Percentiles rank a stretch among this genome's conserved stretches.
phyloP scores from a whole-genome alignment of 2,888 invertebrate genomes.

The Tethea ocularis region DNA sequence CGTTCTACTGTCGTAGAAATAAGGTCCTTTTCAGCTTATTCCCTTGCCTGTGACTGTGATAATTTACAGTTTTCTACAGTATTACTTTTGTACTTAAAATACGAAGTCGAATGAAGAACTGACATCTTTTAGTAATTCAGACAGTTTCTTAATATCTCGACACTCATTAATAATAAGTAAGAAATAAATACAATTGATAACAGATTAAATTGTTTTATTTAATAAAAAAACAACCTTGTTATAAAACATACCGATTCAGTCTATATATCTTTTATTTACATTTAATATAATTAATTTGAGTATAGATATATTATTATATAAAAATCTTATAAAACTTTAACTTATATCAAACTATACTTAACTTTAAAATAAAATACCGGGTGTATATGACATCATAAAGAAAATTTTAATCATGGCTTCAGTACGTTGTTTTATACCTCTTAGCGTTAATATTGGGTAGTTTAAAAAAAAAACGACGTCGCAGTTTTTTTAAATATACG shows the following conservation, averaged over 20 bases:
- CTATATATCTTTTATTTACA: background rate
- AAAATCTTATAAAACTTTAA: background rate
- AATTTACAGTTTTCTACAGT: background rate
- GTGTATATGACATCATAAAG: too few species aligned
- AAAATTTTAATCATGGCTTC: too few species aligned
- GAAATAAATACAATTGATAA: background rate
- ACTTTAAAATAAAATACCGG: background rate
- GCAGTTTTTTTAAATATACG: too few species aligned
- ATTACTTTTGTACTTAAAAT: background rate
- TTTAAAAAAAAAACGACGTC: too few species aligned
- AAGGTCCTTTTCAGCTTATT: background rate
- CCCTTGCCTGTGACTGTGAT: too few species aligned
- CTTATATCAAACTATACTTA: background rate
- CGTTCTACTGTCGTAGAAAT: background rate
- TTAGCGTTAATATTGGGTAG: too few species aligned
- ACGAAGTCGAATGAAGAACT: background rate
- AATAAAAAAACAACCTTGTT: background rate
- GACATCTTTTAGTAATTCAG: background rate
- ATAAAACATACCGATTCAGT: background rate
- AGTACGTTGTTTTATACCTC: too few species aligned
- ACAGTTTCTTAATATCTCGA: background rate
- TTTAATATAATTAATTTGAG: background rate
- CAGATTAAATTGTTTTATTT: constrained; percentile 1
- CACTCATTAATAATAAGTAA: background rate
- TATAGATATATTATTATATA: background rate